These are phyloP conservation scores for Maniola jurtina DNA, from an alignment of 1,140 invertebrate species.

Conservation along the genomic window DNA sequence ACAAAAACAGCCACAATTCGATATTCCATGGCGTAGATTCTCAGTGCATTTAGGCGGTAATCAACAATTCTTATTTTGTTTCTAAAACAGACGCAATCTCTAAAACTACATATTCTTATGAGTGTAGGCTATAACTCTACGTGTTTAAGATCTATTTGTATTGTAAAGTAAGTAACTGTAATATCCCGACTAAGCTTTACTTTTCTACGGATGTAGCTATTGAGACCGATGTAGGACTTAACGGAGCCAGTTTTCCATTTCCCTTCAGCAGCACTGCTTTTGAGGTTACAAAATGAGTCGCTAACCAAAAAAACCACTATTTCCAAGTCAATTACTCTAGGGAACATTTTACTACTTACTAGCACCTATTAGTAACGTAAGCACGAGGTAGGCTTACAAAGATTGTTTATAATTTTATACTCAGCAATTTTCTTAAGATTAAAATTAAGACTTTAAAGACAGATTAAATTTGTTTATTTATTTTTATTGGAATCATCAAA, in stretches of 20 bases:
- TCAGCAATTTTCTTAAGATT: slow-evolving; percentile 69
- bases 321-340: slow-evolving; percentile 85
- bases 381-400: slow-evolving; percentile 71
- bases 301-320: slow-evolving; percentile 77
- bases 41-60: slow-evolving; percentile 68
- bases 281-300: slow-evolving; percentile 49
- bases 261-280: slow-evolving; percentile 67
- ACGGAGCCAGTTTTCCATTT: slow-evolving; percentile 51
- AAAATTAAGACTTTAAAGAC: slow-evolving; percentile 65
- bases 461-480: slow-evolving; percentile 24
- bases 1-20: slow-evolving; percentile 12
- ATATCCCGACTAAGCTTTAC: slow-evolving; percentile 72
- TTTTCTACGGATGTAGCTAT: slow-evolving; percentile 63
- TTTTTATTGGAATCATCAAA: slow-evolving; percentile 21
- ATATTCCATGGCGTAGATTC: slow-evolving; percentile 26
- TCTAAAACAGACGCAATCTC: slow-evolving; percentile 33
- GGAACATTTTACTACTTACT: slow-evolving; percentile 81
- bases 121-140: slow-evolving; percentile 69
- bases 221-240: slow-evolving; percentile 49
- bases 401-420: slow-evolving; percentile 78
- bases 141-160: slow-evolving; percentile 64
- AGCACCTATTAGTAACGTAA: slow-evolving; percentile 74
- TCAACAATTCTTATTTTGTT: slow-evolving; percentile 20
- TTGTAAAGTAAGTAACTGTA: slow-evolving; percentile 62
- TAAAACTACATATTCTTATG: slow-evolving; percentile 73